Percentiles rank a stretch among this genome's conserved stretches.
These are phyloP conservation scores for Thaumetopoea pityocampa DNA, from an alignment of 1,140 invertebrate species.

Conservation along the genomic window DNA sequence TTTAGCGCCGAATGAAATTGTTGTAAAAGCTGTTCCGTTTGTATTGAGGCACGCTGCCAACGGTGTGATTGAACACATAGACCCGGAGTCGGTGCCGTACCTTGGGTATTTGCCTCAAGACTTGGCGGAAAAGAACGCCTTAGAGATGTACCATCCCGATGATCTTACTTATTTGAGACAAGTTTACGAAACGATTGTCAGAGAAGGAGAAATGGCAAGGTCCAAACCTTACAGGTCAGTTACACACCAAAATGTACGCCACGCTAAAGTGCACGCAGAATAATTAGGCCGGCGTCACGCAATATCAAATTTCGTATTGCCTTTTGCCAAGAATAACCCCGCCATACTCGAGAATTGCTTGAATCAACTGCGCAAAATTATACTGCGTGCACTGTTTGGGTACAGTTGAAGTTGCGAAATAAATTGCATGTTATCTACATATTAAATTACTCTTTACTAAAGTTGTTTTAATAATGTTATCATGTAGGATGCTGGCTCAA, in stretches of 20 bases:
- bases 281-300: too few species aligned
- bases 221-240: conserved; percentile 82
- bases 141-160: conserved; percentile 92
- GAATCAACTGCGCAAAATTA: too few species aligned
- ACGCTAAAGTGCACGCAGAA: too few species aligned
- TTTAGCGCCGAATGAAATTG: conserved; percentile 80
- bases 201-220: conserved; percentile 77
- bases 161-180: conserved; percentile 88
- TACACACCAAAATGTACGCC: too few species aligned
- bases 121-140: conserved; percentile 86
- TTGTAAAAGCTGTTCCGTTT: conserved; percentile 74
- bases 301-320: too few species aligned
- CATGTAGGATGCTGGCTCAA: conserved; percentile 85
- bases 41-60: conserved; percentile 85
- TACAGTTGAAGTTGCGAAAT: too few species aligned
- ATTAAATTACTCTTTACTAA: too few species aligned
- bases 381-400: too few species aligned
- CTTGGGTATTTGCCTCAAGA: conserved; percentile 94
- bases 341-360: too few species aligned
- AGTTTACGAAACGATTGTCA: conserved; percentile 88
- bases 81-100: conserved; percentile 86
- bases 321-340: too few species aligned
- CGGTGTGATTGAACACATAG: conserved; percentile 86
- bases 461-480: too few species aligned
- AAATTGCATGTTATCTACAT: too few species aligned